Conservation (phyloP, 2,888 invertebrate genomes). For the Pyrrhia umbra region DNA sequence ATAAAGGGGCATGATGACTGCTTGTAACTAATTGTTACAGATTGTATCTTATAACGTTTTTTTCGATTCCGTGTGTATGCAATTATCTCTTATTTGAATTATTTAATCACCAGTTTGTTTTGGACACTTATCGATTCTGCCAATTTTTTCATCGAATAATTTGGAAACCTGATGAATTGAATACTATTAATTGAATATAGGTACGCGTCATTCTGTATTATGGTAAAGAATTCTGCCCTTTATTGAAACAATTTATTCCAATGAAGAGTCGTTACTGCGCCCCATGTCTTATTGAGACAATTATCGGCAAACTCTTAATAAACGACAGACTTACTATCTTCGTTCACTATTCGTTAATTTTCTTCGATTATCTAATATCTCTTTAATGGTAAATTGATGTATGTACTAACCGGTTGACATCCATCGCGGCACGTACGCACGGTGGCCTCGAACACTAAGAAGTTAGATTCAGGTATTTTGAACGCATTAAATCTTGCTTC, state of each 20-base stretch:
- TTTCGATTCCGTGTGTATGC: too few species aligned
- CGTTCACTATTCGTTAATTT: neutral
- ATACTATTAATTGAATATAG: neutral
- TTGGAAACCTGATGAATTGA: too few species aligned
- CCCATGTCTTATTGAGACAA: constrained; percentile 20
- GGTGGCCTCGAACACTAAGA: constrained; percentile 97
- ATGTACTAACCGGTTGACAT: constrained; percentile 93
- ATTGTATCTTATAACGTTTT: too few species aligned
- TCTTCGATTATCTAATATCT: neutral
- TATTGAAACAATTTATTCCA: constrained; percentile 27
- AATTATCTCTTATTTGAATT: too few species aligned
- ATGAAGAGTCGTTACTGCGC: constrained; percentile 20
- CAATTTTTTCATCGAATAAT: too few species aligned
- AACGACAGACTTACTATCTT: neutral
- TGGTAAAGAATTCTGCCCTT: constrained; percentile 1
- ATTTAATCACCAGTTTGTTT: too few species aligned
- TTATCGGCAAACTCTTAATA: constrained; percentile 16
- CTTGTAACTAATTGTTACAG: too few species aligned
- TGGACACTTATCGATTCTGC: too few species aligned
- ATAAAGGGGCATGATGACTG: too few species aligned
- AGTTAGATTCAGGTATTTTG: constrained; percentile 98
- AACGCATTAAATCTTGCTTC: constrained; percentile 98
- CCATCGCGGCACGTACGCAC: constrained; percentile 97
- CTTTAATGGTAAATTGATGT: neutral
- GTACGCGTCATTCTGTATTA: neutral